phyloP scores from a whole-genome alignment of 2,888 invertebrate genomes.

The Dryobotodes eremita region DNA sequence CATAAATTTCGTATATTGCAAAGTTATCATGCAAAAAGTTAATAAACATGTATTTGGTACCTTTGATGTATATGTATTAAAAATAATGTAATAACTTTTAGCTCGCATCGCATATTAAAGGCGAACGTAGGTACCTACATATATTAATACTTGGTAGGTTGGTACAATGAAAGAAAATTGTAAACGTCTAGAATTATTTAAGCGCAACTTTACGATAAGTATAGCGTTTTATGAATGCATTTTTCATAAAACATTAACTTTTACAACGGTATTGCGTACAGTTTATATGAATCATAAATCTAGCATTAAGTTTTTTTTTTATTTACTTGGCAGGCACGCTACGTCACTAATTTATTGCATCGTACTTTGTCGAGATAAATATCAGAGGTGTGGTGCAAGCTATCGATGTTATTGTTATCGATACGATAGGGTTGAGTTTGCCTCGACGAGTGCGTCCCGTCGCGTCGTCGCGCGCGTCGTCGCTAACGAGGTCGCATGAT shows the following conservation, averaged over 20 bases:
- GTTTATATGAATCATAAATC: constrained; percentile 45
- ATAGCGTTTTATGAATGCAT: constrained; percentile 34
- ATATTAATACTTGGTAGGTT: not conserved
- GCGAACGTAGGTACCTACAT: not conserved
- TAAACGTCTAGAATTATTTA: constrained; percentile 30
- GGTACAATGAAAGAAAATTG: constrained; percentile 25
- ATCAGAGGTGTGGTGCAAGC: constrained; percentile 45
- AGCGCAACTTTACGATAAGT: constrained; percentile 31
- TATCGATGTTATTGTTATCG: constrained; percentile 59
- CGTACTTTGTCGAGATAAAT: constrained; percentile 37
- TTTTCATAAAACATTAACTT: constrained; percentile 36
- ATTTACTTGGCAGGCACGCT: constrained; percentile 53
- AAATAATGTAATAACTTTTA: constrained; percentile 45
- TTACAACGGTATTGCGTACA: constrained; percentile 36
- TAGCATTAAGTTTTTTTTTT: constrained; percentile 35
- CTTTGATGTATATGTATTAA: constrained; percentile 30
- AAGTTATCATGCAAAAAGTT: constrained; percentile 44
- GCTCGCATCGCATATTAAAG: constrained; percentile 14
- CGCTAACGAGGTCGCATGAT: constrained; percentile 84
- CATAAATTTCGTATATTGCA: constrained; percentile 34
- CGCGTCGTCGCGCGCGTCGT: constrained; percentile 54
- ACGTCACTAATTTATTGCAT: constrained; percentile 54
- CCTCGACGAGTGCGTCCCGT: constrained; percentile 36
- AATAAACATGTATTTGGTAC: constrained; percentile 32
- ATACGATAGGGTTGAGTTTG: constrained; percentile 51